Base-by-base conservation (phyloP, 2,888 invertebrate genomes). In the Lasioglossum leucozonium region DNA sequence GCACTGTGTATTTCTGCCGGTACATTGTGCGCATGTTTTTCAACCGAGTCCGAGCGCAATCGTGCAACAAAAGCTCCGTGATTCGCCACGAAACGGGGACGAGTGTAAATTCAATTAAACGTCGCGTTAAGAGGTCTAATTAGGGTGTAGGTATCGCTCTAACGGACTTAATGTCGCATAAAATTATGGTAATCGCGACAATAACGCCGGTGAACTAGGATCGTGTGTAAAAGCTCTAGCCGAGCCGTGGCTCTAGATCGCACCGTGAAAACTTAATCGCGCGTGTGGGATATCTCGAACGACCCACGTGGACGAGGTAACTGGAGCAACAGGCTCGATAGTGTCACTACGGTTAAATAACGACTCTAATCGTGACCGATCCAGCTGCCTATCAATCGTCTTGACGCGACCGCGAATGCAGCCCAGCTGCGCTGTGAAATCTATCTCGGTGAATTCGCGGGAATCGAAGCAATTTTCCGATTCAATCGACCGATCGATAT, bases 191-290 rank as follows among this genome's bases (percentile, higher is more conserved):
- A 47, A 81, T 77, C 47, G 37, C 51, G 42, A 74, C 51, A 75
- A 79, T 55, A 79, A 79, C 34, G n/a, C 51, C 8, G 65, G 30
- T 26, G 40, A 47, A 4, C 51, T 34, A 51, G 13, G 55, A 58
- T 26, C 51, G 34, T 18, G 75, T 42, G 37, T 18, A 65, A 73
- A 65, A 65, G 75, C 69, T 65, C 72, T 4, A 5, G 30, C 16
- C 37, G 34, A 30, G 58, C 58, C 16, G 30, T 4, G 30, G 30
- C 16, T n/a, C 42, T 40, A 4, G 69, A 79, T 62, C 72, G 81
- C 72, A 2, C 55, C 71, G 71, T 26, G 71, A 75, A 72, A 62
- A 75, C 44, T 80, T 69, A 79, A 82, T 82, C 79, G 67, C 72
- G 69, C 73, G 47, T 73, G 73, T 73, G 79, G 73, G 79, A 79